These are phyloP conservation scores for Plusia festucae DNA, from an alignment of 2,888 invertebrate species.

Conservation along the genomic window DNA sequence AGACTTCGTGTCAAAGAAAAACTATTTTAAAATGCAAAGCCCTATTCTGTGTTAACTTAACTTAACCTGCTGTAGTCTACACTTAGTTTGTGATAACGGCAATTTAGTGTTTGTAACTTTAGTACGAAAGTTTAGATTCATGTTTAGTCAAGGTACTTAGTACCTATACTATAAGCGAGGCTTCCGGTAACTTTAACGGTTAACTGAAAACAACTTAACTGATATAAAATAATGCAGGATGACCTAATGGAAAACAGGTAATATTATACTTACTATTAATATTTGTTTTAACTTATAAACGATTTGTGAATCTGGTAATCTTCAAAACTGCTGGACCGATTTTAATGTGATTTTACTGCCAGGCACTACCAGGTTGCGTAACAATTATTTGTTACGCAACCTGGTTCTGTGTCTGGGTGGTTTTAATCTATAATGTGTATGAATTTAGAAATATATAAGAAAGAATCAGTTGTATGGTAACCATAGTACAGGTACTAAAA, in stretches of 20 bases:
- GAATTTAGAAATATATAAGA: too few species aligned
- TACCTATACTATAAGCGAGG: neutral
- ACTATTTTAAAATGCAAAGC: neutral
- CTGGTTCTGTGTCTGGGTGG: too few species aligned
- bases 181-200: neutral
- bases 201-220: neutral
- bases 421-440: too few species aligned
- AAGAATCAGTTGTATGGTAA: too few species aligned
- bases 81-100: neutral
- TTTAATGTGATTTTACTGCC: too few species aligned
- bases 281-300: too few species aligned
- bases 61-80: too few species aligned
- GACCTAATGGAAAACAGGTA: neutral
- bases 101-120: slow-evolving; percentile 3
- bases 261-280: neutral
- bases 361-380: too few species aligned
- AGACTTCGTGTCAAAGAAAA: neutral
- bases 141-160: neutral
- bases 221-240: neutral
- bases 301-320: too few species aligned
- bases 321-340: too few species aligned
- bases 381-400: too few species aligned
- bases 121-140: neutral
- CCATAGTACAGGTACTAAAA: too few species aligned
- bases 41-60: neutral